Conservation (phyloP, 2,797 vertebrate species). For the Chromobotia macracanthus region DNA sequence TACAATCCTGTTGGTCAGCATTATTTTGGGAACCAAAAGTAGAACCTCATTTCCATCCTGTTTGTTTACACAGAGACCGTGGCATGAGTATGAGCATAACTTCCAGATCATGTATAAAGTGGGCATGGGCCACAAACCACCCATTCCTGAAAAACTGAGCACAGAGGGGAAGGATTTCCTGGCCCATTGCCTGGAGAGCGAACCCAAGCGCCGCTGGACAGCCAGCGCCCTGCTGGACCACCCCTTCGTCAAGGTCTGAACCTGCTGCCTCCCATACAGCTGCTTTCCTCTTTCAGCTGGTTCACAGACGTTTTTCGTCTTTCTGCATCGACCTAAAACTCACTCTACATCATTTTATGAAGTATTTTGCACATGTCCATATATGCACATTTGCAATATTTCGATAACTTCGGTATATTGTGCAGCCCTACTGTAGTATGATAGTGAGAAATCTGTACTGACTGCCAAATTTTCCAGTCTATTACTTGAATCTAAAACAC, state of each 20-base stretch:
- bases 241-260: constrained; percentile 92
- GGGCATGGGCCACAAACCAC: constrained; percentile 98
- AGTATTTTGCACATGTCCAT: too few species aligned
- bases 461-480: constrained; percentile 6
- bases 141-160: constrained; percentile 94
- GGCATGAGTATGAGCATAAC: constrained; percentile 99
- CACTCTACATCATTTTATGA: too few species aligned
- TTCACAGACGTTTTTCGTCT: too few species aligned
- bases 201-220: constrained; percentile 93
- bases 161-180: constrained; percentile 98
- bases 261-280: not conserved
- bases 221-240: constrained; percentile 97
- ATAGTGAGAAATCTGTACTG: too few species aligned
- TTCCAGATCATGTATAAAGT: constrained; percentile 99
- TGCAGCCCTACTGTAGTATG: too few species aligned
- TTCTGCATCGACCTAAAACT: too few species aligned
- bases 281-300: too few species aligned
- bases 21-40: too few species aligned
- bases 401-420: too few species aligned
- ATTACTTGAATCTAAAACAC: not conserved
- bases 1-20: not conserved
- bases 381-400: too few species aligned
- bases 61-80: constrained; percentile 84
- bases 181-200: constrained; percentile 93
- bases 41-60: not conserved